Conservation (phyloP, 37 sponge, comb jelly and placozoan genomes). For the Agelas oroides region DNA sequence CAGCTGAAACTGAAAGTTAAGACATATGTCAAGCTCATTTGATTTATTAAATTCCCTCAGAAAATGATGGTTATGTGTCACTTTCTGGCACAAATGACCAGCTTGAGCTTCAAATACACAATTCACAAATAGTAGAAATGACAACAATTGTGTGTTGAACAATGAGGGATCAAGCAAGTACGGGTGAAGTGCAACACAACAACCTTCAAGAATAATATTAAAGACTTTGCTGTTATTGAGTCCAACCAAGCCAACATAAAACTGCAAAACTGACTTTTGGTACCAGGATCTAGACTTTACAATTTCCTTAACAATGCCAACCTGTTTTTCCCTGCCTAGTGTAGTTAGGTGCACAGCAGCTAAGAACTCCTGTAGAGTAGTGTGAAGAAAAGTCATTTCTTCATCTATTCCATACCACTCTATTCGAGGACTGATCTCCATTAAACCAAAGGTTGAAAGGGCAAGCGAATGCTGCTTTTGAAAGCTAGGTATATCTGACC, state of each 20-base stretch:
- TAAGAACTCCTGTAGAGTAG: neutral
- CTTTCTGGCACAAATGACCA: too few species aligned
- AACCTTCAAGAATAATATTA: too few species aligned
- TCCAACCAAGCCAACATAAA: neutral
- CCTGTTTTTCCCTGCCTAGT: neutral
- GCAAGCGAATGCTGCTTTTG: neutral
- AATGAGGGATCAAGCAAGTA: neutral
- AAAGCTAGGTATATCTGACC: neutral
- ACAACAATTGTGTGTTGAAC: neutral
- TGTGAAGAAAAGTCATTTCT: neutral
- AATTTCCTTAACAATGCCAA: neutral
- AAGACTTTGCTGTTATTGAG: too few species aligned
- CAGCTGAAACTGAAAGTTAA: too few species aligned
- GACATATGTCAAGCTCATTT: too few species aligned
- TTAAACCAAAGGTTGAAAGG: neutral
- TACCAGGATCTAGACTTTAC: neutral
- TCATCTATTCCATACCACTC: neutral
- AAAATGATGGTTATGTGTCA: too few species aligned
- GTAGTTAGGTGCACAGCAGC: neutral
- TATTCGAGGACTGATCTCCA: neutral
- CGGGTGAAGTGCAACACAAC: too few species aligned
- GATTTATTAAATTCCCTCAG: too few species aligned
- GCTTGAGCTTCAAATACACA: too few species aligned
- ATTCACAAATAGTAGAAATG: neutral
- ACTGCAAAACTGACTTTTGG: neutral